Evolutionary conservation across 2,113 vertebrate genomes (phyloP).

Genomic region (Phalacrocorax carbo): DNA sequence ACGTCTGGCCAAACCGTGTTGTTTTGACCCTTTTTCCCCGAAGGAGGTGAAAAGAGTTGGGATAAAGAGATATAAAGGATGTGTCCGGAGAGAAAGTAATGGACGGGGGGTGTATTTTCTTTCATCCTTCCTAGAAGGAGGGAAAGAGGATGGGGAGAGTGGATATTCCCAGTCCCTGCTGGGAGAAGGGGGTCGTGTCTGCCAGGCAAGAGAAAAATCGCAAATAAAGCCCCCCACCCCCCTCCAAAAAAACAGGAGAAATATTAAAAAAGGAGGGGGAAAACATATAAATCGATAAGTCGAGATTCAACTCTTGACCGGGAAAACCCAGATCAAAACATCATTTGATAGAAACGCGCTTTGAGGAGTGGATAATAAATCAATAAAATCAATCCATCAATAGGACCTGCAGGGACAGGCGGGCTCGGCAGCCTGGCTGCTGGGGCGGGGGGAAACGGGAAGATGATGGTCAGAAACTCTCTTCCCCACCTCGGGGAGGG

Average conservation of each 20-base stretch:
- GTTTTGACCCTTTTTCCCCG: background rate
- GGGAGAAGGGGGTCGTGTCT: background rate
- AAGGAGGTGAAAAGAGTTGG: background rate
- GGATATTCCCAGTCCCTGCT: background rate
- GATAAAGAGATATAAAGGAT: background rate
- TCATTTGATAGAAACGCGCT: slow-evolving; percentile 9
- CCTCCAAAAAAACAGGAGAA: background rate
- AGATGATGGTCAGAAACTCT: background rate
- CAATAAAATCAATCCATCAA: slow-evolving; percentile 54
- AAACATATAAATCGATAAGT: background rate
- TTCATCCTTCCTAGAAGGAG: background rate
- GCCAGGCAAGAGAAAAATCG: background rate
- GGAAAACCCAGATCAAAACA: slow-evolving; percentile 37
- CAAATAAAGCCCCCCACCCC: background rate
- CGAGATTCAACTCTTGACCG: slow-evolving; percentile 47
- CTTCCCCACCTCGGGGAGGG: background rate
- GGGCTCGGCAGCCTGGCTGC: background rate
- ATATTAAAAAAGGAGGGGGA: too few species aligned
- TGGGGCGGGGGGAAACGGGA: background rate
- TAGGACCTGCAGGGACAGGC: background rate
- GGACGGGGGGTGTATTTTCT: background rate
- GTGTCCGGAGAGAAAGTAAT: background rate
- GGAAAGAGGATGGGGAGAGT: background rate
- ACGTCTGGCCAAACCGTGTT: background rate
- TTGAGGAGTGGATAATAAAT: slow-evolving; percentile 36